Evolutionary conservation across 2,888 invertebrate genomes (phyloP).

Genomic region (Stratiomys singularior): DNA sequence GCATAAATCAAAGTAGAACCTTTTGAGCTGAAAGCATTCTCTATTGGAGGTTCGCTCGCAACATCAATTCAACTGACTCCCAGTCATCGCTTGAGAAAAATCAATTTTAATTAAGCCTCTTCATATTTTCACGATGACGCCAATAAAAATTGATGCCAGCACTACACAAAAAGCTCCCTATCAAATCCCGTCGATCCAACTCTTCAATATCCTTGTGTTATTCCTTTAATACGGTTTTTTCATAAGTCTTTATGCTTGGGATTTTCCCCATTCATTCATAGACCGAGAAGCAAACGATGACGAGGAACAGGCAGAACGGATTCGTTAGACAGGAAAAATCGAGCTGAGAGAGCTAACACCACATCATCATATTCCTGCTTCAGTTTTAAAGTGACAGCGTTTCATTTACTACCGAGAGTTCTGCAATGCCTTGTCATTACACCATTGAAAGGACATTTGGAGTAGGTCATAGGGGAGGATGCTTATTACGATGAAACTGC

Average conservation of each 20-base stretch:
- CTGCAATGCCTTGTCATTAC: slow-evolving; percentile 3
- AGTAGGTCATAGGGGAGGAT: slow-evolving; percentile 37
- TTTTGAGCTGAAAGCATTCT: too few relatives aligned
- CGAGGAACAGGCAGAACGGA: too few relatives aligned
- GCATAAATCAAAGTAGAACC: too few relatives aligned
- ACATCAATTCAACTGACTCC: neutral
- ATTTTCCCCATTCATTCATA: slow-evolving; percentile 10
- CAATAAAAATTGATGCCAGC: slow-evolving; percentile 33
- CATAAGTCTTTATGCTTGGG: neutral
- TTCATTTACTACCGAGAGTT: slow-evolving; percentile 17
- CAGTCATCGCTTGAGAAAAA: neutral
- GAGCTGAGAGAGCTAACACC: neutral
- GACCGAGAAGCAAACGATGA: neutral
- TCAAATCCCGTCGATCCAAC: slow-evolving; percentile 7
- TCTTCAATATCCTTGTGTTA: neutral
- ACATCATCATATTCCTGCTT: slow-evolving; percentile 12
- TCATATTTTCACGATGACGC: slow-evolving; percentile 23
- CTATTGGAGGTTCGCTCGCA: neutral
- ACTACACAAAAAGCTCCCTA: neutral
- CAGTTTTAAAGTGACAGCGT: slow-evolving; percentile 20
- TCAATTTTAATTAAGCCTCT: slow-evolving; percentile 23
- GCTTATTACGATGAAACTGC: slow-evolving; percentile 39
- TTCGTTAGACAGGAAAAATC: neutral
- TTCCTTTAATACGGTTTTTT: neutral
- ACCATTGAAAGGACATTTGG: slow-evolving; percentile 23